Percentiles rank a stretch among this genome's conserved stretches.
Evolutionary conservation across 2,113 vertebrate species (phyloP).

Genomic region (Cynocephalus volans): DNA sequence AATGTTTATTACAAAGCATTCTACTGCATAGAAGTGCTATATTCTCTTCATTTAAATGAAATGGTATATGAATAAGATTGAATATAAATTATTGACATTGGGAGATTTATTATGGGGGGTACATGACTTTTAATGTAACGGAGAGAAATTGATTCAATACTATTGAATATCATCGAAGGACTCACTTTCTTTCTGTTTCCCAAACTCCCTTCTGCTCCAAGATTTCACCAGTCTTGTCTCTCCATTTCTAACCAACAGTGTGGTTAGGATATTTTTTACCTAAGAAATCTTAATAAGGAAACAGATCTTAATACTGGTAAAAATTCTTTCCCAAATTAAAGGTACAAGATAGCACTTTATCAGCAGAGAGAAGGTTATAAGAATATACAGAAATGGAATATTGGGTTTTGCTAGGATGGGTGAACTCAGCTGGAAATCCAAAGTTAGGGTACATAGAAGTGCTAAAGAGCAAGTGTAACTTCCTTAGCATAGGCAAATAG

Average conservation of each 20-base stretch:
- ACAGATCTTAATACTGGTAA: not conserved
- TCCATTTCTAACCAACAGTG: not conserved
- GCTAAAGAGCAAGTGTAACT: not conserved
- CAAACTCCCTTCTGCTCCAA: not conserved
- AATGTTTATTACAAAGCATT: not conserved
- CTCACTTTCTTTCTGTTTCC: not conserved
- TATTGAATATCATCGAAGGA: not conserved
- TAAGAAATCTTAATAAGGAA: not conserved
- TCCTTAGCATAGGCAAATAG: not conserved
- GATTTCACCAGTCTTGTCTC: not conserved
- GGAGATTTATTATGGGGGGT: not conserved
- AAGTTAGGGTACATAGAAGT: not conserved
- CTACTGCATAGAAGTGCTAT: not conserved
- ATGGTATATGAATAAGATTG: not conserved
- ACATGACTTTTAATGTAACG: not conserved
- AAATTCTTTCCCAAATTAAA: conserved; percentile 2
- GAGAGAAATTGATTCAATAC: not conserved
- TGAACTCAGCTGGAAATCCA: not conserved
- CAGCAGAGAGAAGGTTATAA: not conserved
- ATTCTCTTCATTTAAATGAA: not conserved
- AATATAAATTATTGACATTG: not conserved
- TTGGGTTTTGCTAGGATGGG: not conserved
- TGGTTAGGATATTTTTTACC: not conserved
- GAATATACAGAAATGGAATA: not conserved
- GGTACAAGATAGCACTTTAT: not conserved